A percentile compares a stretch with the other conserved stretches of the same genome.
Conservation (phyloP, 2,797 vertebrate species). For the Parambassis ranga region DNA sequence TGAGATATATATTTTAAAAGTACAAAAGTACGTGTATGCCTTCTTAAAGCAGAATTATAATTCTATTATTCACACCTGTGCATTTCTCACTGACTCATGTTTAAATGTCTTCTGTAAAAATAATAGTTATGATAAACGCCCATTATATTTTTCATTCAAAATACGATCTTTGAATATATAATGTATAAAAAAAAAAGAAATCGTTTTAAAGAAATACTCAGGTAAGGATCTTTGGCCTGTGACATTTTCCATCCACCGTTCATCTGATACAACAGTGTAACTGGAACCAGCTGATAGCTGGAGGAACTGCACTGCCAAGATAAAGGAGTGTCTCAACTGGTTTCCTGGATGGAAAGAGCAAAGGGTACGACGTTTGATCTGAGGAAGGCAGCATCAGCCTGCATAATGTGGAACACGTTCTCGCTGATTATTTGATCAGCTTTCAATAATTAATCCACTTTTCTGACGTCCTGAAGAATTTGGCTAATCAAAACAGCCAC, state of each 20-base stretch:
- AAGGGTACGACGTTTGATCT: slow-evolving; percentile 46
- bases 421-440: slow-evolving; percentile 23
- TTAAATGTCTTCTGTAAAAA: too few species aligned
- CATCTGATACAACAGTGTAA: slow-evolving; percentile 73
- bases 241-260: slow-evolving; percentile 47
- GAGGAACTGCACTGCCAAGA: slow-evolving; percentile 34
- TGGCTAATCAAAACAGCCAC: slow-evolving; percentile 26
- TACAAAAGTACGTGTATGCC: too few species aligned
- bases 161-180: too few species aligned
- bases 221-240: slow-evolving; percentile 25
- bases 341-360: slow-evolving; percentile 30
- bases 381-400: slow-evolving; percentile 25
- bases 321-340: slow-evolving; percentile 21
- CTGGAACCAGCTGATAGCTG: slow-evolving; percentile 55
- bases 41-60: too few species aligned
- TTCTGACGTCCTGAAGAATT: neutral
- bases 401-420: slow-evolving; percentile 46
- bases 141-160: too few species aligned
- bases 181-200: too few species aligned
- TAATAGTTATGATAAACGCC: too few species aligned
- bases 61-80: too few species aligned
- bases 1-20: too few species aligned
- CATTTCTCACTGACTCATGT: too few species aligned
- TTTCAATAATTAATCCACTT: slow-evolving; percentile 43
- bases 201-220: neutral